These are phyloP conservation scores for Aspidapion aeneum DNA, from an alignment of 2,888 invertebrate genomes.

Conservation along the genomic window DNA sequence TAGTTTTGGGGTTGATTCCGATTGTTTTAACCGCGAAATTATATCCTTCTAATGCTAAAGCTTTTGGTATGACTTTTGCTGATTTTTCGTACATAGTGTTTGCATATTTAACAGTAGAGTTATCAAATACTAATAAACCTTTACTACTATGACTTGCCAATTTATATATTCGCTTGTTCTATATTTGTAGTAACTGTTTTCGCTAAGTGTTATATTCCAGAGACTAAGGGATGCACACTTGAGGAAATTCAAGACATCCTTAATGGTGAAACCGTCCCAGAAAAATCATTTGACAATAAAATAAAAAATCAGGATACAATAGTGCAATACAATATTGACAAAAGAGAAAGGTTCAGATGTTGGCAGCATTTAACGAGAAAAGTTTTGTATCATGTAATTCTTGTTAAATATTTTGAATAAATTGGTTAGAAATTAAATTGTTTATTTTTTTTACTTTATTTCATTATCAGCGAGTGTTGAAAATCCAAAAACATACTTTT, in stretches of 20 bases:
- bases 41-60: slow-evolving; percentile 38
- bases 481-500: too few species aligned
- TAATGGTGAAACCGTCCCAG: slow-evolving; percentile 33
- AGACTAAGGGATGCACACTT: slow-evolving; percentile 43
- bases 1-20: slow-evolving; percentile 44
- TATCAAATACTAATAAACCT: slow-evolving; percentile 36
- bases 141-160: slow-evolving; percentile 41
- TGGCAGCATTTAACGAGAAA: too few species aligned
- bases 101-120: slow-evolving; percentile 38
- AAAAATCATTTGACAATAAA: too few species aligned
- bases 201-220: slow-evolving; percentile 39
- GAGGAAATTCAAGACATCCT: slow-evolving; percentile 44
- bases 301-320: too few species aligned
- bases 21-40: slow-evolving; percentile 16
- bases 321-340: too few species aligned
- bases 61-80: slow-evolving; percentile 38
- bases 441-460: too few species aligned
- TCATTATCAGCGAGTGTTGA: too few species aligned
- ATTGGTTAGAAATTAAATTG: too few species aligned
- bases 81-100: slow-evolving; percentile 29
- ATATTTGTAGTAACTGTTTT: slow-evolving; percentile 41
- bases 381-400: too few species aligned
- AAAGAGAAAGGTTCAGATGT: too few species aligned
- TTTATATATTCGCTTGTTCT: slow-evolving; percentile 40
- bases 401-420: too few species aligned